A percentile compares a stretch with the other conserved stretches of the same genome.
phyloP scores from a whole-genome alignment of 1,140 invertebrate species.

The Drosophila ananassae region DNA sequence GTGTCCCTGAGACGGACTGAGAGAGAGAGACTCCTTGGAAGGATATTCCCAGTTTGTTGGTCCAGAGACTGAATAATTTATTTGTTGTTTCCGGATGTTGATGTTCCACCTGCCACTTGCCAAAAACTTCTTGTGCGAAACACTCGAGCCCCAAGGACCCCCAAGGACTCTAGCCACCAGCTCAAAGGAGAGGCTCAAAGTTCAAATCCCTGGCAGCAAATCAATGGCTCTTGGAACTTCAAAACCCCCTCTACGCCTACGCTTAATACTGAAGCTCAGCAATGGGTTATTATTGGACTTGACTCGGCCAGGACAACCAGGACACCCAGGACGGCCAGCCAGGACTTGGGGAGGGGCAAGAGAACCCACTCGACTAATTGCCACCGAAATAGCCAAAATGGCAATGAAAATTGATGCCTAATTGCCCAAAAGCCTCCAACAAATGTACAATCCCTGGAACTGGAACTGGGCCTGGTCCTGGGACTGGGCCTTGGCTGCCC shows the following conservation, averaged over 20 bases:
- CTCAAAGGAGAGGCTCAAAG: constrained; percentile 10
- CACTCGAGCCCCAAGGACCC: constrained; percentile 12
- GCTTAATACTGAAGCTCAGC: neutral
- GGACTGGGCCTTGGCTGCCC: too few species aligned
- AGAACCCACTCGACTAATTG: constrained; percentile 24
- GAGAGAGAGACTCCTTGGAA: neutral
- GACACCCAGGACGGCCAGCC: neutral
- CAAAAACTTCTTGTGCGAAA: constrained; percentile 1
- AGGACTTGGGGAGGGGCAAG: too few species aligned
- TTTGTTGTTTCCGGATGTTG: constrained; percentile 9
- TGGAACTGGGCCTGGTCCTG: too few species aligned
- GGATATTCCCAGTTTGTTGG: constrained; percentile 1
- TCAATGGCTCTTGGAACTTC: constrained; percentile 15
- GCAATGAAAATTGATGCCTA: constrained; percentile 43
- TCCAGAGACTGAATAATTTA: constrained; percentile 34
- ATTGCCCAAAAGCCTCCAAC: constrained; percentile 19
- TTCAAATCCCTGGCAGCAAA: constrained; percentile 39
- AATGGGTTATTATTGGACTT: constrained; percentile 25
- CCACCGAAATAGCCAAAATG: constrained; percentile 30
- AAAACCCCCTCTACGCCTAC: constrained; percentile 32
- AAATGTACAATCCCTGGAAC: neutral
- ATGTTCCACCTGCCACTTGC: constrained; percentile 5
- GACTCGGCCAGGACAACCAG: neutral
- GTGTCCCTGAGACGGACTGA: neutral
- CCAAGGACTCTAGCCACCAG: neutral